A percentile compares a stretch with the other conserved stretches of the same genome.
phyloP scores from a whole-genome alignment of 2,888 invertebrate genomes.

The Chrysolina haemoptera region DNA sequence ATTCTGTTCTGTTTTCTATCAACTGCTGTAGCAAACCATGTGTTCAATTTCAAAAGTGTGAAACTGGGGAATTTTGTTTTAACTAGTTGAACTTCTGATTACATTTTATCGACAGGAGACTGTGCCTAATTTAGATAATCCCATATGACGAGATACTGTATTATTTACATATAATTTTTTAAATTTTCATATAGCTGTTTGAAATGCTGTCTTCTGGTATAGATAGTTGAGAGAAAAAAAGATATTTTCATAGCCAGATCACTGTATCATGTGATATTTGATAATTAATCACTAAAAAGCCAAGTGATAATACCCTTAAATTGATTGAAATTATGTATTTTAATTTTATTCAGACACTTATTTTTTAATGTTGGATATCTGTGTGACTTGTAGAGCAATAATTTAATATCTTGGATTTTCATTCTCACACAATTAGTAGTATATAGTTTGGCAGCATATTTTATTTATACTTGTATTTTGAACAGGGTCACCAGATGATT shows the following conservation, averaged over 20 bases:
- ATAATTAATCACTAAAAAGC: slow-evolving; percentile 24
- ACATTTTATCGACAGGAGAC: slow-evolving; percentile 61
- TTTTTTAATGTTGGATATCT: background rate
- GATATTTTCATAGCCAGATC: slow-evolving; percentile 35
- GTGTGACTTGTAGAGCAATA: slow-evolving; percentile 25
- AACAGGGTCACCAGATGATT: slow-evolving; percentile 3
- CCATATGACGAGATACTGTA: slow-evolving; percentile 15
- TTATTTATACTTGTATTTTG: slow-evolving; percentile 5
- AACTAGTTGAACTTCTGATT: slow-evolving; percentile 8
- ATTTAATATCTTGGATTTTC: slow-evolving; percentile 10
- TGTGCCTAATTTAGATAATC: slow-evolving; percentile 66
- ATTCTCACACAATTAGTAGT: background rate
- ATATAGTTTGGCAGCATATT: slow-evolving; percentile 26
- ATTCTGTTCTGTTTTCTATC: too few relatives aligned
- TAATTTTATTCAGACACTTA: slow-evolving; percentile 23
- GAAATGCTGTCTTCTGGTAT: slow-evolving; percentile 27
- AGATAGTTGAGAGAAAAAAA: slow-evolving; percentile 18
- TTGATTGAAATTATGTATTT: slow-evolving; percentile 15
- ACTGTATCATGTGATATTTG: slow-evolving; percentile 31
- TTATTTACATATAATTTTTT: slow-evolving; percentile 19
- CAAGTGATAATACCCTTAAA: slow-evolving; percentile 21
- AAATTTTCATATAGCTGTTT: slow-evolving; percentile 20
- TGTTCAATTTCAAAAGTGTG: background rate
- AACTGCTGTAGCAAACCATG: too few relatives aligned
- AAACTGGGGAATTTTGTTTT: background rate